Evolutionary conservation across 1,140 invertebrate genomes (phyloP).

Genomic region (Drosophila guanche): DNA sequence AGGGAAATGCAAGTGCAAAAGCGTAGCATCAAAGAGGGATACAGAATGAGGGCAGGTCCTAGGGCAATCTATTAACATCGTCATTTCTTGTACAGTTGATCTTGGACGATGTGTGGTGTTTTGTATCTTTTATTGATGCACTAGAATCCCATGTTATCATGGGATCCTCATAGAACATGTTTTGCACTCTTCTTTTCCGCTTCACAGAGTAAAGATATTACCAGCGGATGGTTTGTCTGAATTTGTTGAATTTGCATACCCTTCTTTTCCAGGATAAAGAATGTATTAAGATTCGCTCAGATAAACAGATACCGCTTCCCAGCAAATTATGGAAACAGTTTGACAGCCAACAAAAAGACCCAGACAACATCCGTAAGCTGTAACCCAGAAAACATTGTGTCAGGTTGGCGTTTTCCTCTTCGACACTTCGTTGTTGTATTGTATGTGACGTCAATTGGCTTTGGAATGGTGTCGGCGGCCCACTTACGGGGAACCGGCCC

Average conservation of each 20-base stretch:
- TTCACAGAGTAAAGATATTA: not conserved
- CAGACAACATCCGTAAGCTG: slow-evolving; percentile 21
- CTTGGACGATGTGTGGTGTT: slow-evolving; percentile 6
- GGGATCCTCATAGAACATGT: slow-evolving; percentile 6
- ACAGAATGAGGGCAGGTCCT: slow-evolving; percentile 54
- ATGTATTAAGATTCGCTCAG: too few relatives aligned
- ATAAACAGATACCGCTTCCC: too few relatives aligned
- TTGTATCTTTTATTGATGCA: too few relatives aligned
- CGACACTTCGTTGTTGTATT: slow-evolving; percentile 19
- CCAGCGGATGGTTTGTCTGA: too few relatives aligned
- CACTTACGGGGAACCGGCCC: slow-evolving; percentile 39
- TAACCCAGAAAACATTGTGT: slow-evolving; percentile 53
- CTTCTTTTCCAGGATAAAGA: too few relatives aligned
- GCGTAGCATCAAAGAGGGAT: slow-evolving; percentile 46
- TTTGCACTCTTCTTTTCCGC: not conserved
- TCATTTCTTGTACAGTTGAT: slow-evolving; percentile 44
- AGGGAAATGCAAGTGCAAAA: slow-evolving; percentile 34
- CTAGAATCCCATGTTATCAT: too few relatives aligned
- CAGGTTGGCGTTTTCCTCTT: slow-evolving; percentile 30
- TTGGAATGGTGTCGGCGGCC: slow-evolving; percentile 53
- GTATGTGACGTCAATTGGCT: slow-evolving; percentile 55
- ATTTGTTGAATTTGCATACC: too few relatives aligned
- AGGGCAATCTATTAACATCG: slow-evolving; percentile 54
- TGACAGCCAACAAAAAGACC: not conserved
- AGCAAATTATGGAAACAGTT: too few relatives aligned